Conservation (phyloP, 2,113 vertebrate genomes). For the Pteruthius melanotis region DNA sequence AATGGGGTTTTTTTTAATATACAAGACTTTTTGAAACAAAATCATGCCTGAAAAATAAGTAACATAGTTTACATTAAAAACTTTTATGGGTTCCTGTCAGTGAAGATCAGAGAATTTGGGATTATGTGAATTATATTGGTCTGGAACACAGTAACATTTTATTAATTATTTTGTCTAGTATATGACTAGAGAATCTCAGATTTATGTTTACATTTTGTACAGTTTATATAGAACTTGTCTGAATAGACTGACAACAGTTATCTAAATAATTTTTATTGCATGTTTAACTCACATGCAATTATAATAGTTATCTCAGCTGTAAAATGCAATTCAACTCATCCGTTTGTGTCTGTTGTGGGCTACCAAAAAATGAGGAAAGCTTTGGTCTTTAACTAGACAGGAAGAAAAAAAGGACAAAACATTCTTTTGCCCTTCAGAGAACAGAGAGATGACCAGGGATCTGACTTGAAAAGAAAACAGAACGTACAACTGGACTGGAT, state of each 20-base stretch:
- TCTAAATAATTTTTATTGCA: background rate
- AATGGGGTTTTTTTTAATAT: background rate
- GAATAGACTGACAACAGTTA: background rate
- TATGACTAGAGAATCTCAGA: background rate
- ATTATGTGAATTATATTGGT: background rate
- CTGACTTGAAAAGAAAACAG: slow-evolving; percentile 1
- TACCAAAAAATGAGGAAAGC: background rate
- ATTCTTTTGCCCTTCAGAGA: background rate
- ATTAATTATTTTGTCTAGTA: background rate
- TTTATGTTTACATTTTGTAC: background rate
- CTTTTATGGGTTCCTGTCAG: background rate
- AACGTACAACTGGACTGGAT: background rate
- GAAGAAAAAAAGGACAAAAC: background rate
- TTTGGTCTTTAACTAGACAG: background rate
- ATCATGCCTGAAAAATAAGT: background rate
- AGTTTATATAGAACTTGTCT: background rate
- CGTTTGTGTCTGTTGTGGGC: background rate
- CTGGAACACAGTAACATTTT: background rate
- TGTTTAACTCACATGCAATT: background rate
- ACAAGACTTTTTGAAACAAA: background rate
- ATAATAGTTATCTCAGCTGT: background rate
- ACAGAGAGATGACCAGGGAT: background rate
- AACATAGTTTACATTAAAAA: background rate
- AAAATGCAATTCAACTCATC: background rate
- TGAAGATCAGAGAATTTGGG: background rate